phyloP scores from a whole-genome alignment of 2,113 vertebrate genomes.

The Semnornis frantzii region DNA sequence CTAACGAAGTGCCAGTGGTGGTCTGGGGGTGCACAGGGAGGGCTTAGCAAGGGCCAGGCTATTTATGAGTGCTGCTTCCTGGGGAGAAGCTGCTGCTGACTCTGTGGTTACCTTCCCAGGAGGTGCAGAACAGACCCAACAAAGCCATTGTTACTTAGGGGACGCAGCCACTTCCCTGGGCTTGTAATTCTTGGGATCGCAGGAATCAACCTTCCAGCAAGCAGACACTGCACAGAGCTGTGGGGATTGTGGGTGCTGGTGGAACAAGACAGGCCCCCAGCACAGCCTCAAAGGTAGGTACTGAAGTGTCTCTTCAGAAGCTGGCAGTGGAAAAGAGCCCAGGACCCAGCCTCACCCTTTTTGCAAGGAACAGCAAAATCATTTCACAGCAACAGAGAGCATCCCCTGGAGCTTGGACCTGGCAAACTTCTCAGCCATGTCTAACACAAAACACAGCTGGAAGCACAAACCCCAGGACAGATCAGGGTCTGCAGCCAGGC shows the following conservation, averaged over 20 bases:
- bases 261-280: background rate
- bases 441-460: background rate
- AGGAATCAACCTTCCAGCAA: background rate
- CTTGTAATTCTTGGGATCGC: background rate
- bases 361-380: background rate
- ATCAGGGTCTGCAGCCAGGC: background rate
- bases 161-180: background rate
- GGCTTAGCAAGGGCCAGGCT: background rate
- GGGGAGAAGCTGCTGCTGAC: accelerated
- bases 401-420: background rate
- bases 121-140: background rate
- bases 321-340: background rate
- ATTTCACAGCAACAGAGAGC: background rate
- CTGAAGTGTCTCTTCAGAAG: background rate
- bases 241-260: accelerated
- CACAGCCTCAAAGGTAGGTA: background rate
- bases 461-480: background rate
- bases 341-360: background rate
- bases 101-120: background rate
- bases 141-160: background rate
- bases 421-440: background rate
- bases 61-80: background rate
- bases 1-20: background rate
- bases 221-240: background rate
- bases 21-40: background rate